Conservation (phyloP, 2,797 vertebrate genomes). For the Loris lydekkerianus region DNA sequence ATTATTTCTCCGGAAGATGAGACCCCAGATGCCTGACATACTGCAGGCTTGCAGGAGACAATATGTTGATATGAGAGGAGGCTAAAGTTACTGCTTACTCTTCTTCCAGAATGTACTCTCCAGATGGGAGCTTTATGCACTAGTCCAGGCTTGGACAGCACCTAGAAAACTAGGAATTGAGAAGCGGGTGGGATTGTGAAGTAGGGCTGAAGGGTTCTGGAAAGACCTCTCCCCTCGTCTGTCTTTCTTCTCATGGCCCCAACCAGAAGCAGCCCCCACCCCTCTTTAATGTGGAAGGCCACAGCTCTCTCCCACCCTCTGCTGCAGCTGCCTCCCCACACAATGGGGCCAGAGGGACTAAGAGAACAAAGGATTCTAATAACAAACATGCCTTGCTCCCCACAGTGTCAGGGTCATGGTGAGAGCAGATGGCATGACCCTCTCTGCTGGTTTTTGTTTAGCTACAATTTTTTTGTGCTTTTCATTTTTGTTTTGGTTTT, state of each 20-base stretch:
- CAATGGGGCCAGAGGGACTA: neutral
- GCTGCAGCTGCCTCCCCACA: neutral
- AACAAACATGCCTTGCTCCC: neutral
- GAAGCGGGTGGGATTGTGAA: neutral
- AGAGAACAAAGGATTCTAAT: conserved; percentile 11
- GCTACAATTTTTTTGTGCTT: neutral
- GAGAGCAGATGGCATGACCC: neutral
- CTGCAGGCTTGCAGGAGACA: neutral
- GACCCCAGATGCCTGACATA: neutral
- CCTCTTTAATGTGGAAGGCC: neutral
- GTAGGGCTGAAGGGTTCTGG: neutral
- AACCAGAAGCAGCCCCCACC: neutral
- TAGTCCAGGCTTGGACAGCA: neutral
- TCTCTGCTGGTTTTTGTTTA: neutral
- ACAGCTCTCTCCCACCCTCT: neutral
- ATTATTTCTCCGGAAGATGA: neutral
- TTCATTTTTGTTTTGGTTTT: no score
- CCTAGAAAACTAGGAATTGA: neutral
- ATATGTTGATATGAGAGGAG: neutral
- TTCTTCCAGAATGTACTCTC: neutral
- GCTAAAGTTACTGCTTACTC: neutral
- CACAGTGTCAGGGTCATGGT: neutral
- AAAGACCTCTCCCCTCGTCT: neutral
- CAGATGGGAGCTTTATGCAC: neutral
- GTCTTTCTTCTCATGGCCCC: neutral